A percentile compares a stretch with the other conserved stretches of the same genome.
Evolutionary conservation across 2,888 invertebrate species (phyloP).

Genomic region (Troglohyphantes excavatus): DNA sequence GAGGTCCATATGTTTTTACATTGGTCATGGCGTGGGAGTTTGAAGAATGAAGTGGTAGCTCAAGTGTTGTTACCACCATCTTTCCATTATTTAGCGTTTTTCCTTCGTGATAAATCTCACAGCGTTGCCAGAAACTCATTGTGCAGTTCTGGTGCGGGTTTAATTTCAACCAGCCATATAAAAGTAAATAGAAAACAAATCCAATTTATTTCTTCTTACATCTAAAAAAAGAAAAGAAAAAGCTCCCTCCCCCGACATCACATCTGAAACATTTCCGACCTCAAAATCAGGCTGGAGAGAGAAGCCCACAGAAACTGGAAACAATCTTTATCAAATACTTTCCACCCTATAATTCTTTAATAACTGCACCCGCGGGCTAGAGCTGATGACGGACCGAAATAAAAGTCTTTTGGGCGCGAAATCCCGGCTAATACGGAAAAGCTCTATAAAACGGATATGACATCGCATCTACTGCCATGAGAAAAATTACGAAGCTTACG

Average conservation of each 20-base stretch:
- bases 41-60: too few species aligned
- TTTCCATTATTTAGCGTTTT: too few species aligned
- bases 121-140: too few species aligned
- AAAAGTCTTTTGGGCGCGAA: constrained; percentile 9
- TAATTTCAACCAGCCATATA: too few species aligned
- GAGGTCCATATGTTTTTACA: too few species aligned
- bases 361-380: constrained; percentile 20
- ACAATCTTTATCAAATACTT: constrained; percentile 60
- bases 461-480: constrained; percentile 32
- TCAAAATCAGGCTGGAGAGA: not conserved
- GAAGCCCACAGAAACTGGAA: constrained; percentile 16
- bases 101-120: too few species aligned
- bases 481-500: constrained; percentile 58
- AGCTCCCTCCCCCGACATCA: not conserved
- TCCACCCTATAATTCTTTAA: constrained; percentile 58
- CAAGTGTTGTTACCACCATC: too few species aligned
- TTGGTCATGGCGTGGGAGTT: too few species aligned
- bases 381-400: constrained; percentile 33
- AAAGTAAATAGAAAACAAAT: too few species aligned
- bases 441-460: constrained; percentile 64
- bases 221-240: too few species aligned
- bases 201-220: too few species aligned
- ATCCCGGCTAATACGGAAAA: constrained; percentile 52
- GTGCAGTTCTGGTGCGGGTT: too few species aligned
- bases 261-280: constrained; percentile 25